Evolutionary conservation across 2,797 vertebrate genomes (phyloP).

Genomic region (Alosa sapidissima): DNA sequence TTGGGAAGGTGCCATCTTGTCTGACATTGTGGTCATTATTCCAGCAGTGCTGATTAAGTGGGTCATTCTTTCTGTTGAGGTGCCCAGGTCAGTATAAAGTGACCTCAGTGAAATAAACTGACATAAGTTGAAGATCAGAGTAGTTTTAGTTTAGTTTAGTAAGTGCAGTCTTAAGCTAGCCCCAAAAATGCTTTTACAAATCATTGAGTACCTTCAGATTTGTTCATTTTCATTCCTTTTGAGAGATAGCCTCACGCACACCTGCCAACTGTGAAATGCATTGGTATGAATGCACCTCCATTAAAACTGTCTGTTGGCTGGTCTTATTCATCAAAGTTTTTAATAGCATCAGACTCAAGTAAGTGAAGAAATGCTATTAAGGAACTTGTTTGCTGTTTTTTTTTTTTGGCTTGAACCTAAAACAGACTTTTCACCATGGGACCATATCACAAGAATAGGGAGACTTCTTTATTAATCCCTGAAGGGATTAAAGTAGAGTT

Average conservation of each 20-base stretch:
- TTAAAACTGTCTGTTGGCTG: background rate
- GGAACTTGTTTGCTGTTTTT: background rate
- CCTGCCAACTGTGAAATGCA: background rate
- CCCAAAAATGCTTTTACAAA: background rate
- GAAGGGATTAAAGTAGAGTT: constrained; percentile 64
- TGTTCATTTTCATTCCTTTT: background rate
- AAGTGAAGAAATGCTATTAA: background rate
- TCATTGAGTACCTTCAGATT: background rate
- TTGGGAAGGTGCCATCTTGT: constrained; percentile 28
- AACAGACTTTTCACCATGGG: background rate
- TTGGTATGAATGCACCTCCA: background rate
- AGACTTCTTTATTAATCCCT: constrained; percentile 63
- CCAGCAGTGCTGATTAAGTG: background rate
- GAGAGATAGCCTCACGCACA: background rate
- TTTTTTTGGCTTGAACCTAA: background rate
- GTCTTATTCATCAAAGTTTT: background rate
- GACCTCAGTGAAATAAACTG: background rate
- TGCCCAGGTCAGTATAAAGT: background rate
- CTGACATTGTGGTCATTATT: constrained; percentile 3
- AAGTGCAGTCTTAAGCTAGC: background rate
- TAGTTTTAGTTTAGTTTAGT: background rate
- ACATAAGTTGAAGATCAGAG: background rate
- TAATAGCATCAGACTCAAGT: background rate
- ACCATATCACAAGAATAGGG: constrained; percentile 40
- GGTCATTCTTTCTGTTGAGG: background rate